These are phyloP conservation scores for Onthophagus sagittarius DNA, from an alignment of 2,888 invertebrate genomes.

Conservation along the genomic window DNA sequence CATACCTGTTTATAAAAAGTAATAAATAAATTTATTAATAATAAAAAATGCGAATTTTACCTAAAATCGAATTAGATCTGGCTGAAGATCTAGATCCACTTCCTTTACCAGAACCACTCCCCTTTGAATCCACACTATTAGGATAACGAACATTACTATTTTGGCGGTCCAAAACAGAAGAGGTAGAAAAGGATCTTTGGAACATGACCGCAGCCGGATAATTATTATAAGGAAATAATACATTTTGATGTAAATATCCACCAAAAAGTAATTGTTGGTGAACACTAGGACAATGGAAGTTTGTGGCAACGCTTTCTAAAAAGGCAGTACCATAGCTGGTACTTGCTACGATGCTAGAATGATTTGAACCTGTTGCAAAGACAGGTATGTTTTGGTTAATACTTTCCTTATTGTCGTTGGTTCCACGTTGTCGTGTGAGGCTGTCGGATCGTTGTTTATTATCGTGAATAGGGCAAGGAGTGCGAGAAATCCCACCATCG, in stretches of 20 bases:
- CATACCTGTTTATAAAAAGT: slow-evolving; percentile 12
- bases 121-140: neutral
- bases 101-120: neutral
- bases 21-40: neutral
- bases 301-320: neutral
- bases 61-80: neutral
- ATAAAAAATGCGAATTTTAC: neutral
- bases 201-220: neutral
- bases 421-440: neutral
- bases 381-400: neutral
- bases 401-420: neutral
- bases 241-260: neutral
- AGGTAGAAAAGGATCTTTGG: neutral
- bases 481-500: neutral
- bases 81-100: neutral
- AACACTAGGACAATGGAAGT: neutral
- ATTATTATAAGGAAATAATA: neutral
- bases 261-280: neutral
- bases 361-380: neutral
- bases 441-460: neutral
- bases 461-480: neutral
- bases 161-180: neutral
- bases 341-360: neutral
- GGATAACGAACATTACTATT: neutral
- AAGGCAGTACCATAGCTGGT: neutral